Conservation (phyloP, 2,888 invertebrate species). For the Drosophila percnosoma region DNA sequence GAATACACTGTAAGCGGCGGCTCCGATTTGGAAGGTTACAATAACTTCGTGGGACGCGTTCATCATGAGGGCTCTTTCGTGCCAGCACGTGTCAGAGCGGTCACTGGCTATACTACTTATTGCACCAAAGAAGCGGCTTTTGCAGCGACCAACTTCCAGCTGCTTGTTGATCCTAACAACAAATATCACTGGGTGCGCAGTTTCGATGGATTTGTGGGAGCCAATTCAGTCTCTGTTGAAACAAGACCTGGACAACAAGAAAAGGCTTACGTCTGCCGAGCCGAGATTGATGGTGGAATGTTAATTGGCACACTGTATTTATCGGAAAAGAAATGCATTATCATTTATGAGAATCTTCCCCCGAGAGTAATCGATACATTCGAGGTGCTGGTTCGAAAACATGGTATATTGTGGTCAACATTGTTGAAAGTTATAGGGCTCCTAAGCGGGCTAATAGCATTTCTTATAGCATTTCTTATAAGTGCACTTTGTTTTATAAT, state of each 20-base stretch:
- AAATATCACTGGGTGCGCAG: constrained; percentile 40
- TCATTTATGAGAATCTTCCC: constrained; percentile 17
- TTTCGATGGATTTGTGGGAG: constrained; percentile 43
- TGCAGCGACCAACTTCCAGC: constrained; percentile 3
- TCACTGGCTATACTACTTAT: constrained; percentile 33
- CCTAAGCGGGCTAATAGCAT: no score
- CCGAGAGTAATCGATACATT: constrained; percentile 34
- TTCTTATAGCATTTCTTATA: no score
- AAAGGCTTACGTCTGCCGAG: constrained; percentile 42
- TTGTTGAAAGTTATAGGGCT: background rate
- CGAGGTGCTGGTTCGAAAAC: constrained; percentile 36
- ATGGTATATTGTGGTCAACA: background rate
- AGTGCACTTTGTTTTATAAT: no score
- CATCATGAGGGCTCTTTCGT: constrained; percentile 14
- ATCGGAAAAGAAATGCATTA: constrained; percentile 19
- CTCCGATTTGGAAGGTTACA: constrained; percentile 42
- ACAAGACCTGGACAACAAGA: no score
- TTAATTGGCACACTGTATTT: constrained; percentile 35
- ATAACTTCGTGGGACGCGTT: constrained; percentile 53
- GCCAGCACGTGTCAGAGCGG: constrained; percentile 53
- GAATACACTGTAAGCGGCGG: constrained; percentile 44
- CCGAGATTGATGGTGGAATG: constrained; percentile 12
- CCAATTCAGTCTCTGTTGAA: constrained; percentile 47
- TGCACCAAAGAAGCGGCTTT: constrained; percentile 7
- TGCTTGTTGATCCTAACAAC: constrained; percentile 19